Evolutionary conservation across 2,113 vertebrate genomes (phyloP).

Genomic region (Empidonax traillii): DNA sequence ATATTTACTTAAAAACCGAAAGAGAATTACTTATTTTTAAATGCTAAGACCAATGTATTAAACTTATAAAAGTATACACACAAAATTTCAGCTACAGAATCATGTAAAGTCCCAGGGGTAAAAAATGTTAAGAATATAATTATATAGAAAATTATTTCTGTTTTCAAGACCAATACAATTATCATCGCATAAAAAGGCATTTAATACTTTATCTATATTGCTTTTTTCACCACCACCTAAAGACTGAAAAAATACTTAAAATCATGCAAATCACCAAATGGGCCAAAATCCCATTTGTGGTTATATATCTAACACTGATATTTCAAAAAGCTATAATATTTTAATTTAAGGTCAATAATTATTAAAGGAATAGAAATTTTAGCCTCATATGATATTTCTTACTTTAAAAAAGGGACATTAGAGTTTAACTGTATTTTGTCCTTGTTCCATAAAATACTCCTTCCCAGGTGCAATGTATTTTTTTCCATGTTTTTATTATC

Average conservation of each 20-base stretch:
- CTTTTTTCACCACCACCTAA: neutral
- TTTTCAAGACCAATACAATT: neutral
- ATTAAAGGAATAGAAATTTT: neutral
- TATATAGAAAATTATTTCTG: neutral
- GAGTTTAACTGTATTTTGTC: neutral
- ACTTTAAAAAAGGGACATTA: neutral
- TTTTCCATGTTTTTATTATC: neutral
- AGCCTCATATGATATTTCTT: neutral
- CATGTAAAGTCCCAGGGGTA: neutral
- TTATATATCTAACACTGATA: neutral
- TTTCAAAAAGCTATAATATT: neutral
- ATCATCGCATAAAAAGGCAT: neutral
- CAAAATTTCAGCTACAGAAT: neutral
- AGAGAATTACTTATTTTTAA: neutral
- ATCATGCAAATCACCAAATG: neutral
- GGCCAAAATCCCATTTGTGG: neutral
- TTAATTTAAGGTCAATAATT: neutral
- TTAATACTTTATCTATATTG: neutral
- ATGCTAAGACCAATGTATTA: neutral
- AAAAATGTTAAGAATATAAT: neutral
- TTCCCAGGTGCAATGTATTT: neutral
- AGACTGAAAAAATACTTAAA: neutral
- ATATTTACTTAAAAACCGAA: neutral
- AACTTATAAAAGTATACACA: neutral
- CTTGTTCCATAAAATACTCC: neutral